Evolutionary conservation across 2,888 invertebrate genomes (phyloP).

Genomic region (Synergus gifuensis): DNA sequence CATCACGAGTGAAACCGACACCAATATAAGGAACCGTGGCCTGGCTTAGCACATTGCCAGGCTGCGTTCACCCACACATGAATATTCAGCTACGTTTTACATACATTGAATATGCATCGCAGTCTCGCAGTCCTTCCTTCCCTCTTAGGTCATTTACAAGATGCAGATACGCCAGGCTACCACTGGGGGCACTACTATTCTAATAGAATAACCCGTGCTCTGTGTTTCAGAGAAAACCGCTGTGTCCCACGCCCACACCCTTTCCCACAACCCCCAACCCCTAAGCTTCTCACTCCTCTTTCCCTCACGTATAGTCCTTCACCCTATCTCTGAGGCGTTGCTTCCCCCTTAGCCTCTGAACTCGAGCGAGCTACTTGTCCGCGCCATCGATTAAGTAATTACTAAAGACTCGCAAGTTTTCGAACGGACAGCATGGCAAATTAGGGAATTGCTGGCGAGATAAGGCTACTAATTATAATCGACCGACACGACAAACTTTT

Average conservation of each 20-base stretch:
- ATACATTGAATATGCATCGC: constrained; percentile 76
- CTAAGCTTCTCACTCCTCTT: background rate
- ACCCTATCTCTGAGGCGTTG: background rate
- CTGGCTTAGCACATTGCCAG: constrained; percentile 73
- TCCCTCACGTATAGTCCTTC: constrained; percentile 25
- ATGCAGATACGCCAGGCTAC: constrained; percentile 72
- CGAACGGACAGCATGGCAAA: constrained; percentile 55
- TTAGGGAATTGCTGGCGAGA: constrained; percentile 57
- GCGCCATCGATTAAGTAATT: constrained; percentile 70
- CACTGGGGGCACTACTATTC: constrained; percentile 62
- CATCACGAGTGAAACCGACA: constrained; percentile 19
- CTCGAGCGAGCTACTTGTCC: constrained; percentile 48
- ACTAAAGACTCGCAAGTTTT: constrained; percentile 55
- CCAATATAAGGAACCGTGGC: constrained; percentile 42
- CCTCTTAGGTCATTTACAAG: constrained; percentile 77
- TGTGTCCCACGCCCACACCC: constrained; percentile 51
- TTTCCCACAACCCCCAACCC: constrained; percentile 41
- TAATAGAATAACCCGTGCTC: constrained; percentile 70
- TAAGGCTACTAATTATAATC: constrained; percentile 38
- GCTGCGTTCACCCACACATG: constrained; percentile 73
- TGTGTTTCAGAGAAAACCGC: constrained; percentile 64
- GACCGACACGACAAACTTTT: constrained; percentile 4
- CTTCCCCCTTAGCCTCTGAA: constrained; percentile 32
- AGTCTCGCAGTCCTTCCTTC: constrained; percentile 74
- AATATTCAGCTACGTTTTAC: constrained; percentile 76